These are phyloP conservation scores for Perca flavescens DNA, from an alignment of 2,113 vertebrate species.

Conservation along the genomic window DNA sequence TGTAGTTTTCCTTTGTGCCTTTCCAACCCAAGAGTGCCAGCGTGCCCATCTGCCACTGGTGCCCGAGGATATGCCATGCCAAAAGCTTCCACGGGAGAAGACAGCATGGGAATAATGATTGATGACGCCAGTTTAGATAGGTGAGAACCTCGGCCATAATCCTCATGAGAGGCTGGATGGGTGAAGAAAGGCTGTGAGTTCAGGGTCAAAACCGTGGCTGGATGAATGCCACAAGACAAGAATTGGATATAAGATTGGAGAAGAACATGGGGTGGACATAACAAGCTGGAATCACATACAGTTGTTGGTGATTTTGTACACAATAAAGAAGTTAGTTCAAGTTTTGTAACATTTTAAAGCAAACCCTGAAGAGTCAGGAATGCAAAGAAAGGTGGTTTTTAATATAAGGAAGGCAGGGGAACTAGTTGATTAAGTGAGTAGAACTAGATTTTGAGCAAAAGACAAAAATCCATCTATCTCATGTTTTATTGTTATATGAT, in stretches of 20 bases:
- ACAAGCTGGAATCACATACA: neutral
- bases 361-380: neutral
- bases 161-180: conserved; percentile 28
- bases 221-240: conserved; percentile 34
- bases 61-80: conserved; percentile 65
- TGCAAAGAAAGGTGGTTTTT: neutral
- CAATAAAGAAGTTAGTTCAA: neutral
- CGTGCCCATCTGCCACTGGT: conserved; percentile 68
- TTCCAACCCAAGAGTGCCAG: conserved; percentile 49
- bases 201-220: conserved; percentile 45
- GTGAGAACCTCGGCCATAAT: conserved; percentile 42
- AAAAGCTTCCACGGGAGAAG: conserved; percentile 59
- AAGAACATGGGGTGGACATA: neutral
- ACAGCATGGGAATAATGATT: conserved; percentile 67
- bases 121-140: conserved; percentile 52
- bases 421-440: neutral
- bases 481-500: neutral
- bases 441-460: neutral
- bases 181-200: conserved; percentile 45
- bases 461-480: neutral
- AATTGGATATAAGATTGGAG: neutral
- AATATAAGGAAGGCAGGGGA: neutral
- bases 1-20: conserved; percentile 43
- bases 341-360: neutral
- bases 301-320: neutral